phyloP scores from a whole-genome alignment of 2,888 invertebrate genomes.

The Epirrita christyi region DNA sequence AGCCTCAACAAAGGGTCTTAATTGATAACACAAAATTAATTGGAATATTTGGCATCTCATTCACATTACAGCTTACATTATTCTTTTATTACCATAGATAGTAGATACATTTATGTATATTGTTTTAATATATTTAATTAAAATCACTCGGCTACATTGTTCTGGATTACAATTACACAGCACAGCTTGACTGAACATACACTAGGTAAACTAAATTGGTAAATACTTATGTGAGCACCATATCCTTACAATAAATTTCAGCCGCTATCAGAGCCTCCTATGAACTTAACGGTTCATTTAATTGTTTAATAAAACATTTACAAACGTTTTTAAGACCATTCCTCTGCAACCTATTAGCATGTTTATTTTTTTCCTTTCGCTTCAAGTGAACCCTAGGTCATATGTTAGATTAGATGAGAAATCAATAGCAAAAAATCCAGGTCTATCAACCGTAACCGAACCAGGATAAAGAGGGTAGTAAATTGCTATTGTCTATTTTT shows the following conservation, averaged over 20 bases:
- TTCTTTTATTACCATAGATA: background rate
- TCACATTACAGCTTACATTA: constrained; percentile 66
- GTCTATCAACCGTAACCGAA: too few species aligned
- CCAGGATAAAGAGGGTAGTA: too few species aligned
- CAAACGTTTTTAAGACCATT: too few species aligned
- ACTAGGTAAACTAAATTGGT: constrained; percentile 39
- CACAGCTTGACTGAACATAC: constrained; percentile 64
- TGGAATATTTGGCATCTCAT: constrained; percentile 81
- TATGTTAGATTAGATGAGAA: too few species aligned
- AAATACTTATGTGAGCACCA: constrained; percentile 55
- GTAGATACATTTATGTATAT: constrained; percentile 35
- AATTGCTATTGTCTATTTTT: too few species aligned
- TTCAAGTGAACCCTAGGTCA: too few species aligned
- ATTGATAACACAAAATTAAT: constrained; percentile 56
- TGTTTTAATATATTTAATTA: too few species aligned
- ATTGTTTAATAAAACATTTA: too few species aligned
- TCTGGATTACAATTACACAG: constrained; percentile 68
- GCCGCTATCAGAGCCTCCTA: background rate
- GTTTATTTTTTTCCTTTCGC: too few species aligned
- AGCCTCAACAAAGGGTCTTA: constrained; percentile 52
- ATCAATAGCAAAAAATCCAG: too few species aligned
- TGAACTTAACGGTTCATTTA: too few species aligned
- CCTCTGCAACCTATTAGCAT: too few species aligned
- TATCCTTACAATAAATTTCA: constrained; percentile 6
- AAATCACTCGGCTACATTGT: constrained; percentile 64